Percentiles rank a stretch among this genome's conserved stretches.
Evolutionary conservation across 1,140 invertebrate genomes (phyloP).

Genomic region (Caenorhabditis tropicalis): DNA sequence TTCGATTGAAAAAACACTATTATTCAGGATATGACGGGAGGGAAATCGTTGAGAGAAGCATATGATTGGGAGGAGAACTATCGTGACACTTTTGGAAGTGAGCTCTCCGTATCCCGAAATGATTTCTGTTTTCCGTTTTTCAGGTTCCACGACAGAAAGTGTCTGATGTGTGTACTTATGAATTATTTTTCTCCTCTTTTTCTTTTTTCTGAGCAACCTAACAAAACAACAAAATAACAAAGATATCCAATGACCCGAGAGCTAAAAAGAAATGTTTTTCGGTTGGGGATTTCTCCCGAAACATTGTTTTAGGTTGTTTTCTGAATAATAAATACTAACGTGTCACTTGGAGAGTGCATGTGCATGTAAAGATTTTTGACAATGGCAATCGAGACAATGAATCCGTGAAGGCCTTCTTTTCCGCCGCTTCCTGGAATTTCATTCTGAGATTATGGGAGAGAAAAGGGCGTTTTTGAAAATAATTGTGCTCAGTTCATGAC

Average conservation of each 20-base stretch:
- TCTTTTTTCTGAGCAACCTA: background rate
- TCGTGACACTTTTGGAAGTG: slow-evolving; percentile 35
- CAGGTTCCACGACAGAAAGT: background rate
- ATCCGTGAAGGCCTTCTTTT: slow-evolving; percentile 65
- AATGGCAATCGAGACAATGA: slow-evolving; percentile 70
- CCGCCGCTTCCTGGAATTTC: background rate
- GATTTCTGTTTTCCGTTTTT: background rate
- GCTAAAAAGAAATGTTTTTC: background rate
- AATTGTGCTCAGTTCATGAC: background rate
- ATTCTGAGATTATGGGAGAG: too few species aligned
- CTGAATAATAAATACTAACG: slow-evolving; percentile 54
- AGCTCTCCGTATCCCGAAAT: background rate
- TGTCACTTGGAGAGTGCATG: slow-evolving; percentile 70
- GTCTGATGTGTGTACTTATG: background rate
- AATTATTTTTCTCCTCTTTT: background rate
- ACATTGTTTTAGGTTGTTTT: background rate
- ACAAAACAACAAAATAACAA: background rate
- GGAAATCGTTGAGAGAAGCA: slow-evolving; percentile 45
- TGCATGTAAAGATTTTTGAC: slow-evolving; percentile 72
- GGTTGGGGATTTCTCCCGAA: too few species aligned
- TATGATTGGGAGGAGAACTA: slow-evolving; percentile 67
- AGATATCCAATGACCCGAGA: background rate
- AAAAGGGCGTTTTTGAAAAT: background rate
- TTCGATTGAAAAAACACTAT: too few species aligned
- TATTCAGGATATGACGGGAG: slow-evolving; percentile 48